phyloP scores from a whole-genome alignment of 2,797 vertebrate species.

The Pangasius larnaudii region DNA sequence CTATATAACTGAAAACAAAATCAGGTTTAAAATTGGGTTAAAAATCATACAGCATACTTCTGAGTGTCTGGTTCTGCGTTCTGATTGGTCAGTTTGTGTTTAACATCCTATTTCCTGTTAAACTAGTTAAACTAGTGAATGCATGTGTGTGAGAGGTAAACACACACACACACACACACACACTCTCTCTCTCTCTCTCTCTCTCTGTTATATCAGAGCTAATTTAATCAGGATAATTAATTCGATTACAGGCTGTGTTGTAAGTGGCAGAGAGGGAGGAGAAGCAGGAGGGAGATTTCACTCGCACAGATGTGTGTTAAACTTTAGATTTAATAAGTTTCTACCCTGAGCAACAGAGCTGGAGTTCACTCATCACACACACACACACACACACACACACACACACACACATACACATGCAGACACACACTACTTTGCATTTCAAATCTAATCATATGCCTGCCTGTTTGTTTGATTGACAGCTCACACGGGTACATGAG shows the following conservation, averaged over 20 bases:
- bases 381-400: background rate
- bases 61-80: background rate
- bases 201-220: constrained; percentile 30
- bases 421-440: background rate
- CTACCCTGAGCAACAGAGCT: no score
- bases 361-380: background rate
- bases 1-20: background rate
- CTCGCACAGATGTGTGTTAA: background rate
- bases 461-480: constrained; percentile 7
- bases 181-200: background rate
- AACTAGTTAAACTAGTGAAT: background rate
- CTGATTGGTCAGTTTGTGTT: background rate
- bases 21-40: no score
- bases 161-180: background rate
- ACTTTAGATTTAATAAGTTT: no score
- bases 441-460: constrained; percentile 6
- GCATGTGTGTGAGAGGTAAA: background rate
- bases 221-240: constrained; percentile 69
- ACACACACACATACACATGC: background rate
- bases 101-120: background rate
- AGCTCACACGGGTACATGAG: background rate
- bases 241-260: constrained; percentile 62
- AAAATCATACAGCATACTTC: background rate
- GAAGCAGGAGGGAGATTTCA: constrained; percentile 40
- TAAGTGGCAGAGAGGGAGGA: constrained; percentile 57